These are phyloP conservation scores for Trachops cirrhosus DNA, from an alignment of 2,797 vertebrate species.

Conservation along the genomic window DNA sequence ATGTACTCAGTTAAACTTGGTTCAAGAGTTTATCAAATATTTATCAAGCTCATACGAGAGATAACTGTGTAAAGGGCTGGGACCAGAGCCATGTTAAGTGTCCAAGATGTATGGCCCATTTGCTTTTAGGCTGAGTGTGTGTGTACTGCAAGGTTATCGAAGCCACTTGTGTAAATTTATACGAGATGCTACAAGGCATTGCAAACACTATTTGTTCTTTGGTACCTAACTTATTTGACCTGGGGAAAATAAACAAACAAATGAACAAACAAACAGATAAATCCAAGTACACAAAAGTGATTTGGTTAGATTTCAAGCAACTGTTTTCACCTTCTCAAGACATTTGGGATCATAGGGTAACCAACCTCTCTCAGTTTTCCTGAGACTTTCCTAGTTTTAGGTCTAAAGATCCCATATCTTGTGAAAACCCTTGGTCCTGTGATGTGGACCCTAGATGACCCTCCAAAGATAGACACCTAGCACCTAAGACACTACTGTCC, in stretches of 20 bases:
- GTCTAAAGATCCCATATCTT: not conserved
- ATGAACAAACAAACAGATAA: not conserved
- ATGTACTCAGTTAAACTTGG: slow-evolving; percentile 13
- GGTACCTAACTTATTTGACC: not conserved
- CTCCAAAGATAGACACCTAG: not conserved
- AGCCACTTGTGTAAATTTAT: not conserved
- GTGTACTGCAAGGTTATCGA: not conserved
- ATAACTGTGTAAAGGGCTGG: not conserved
- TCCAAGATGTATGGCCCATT: not conserved
- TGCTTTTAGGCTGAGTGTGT: not conserved
- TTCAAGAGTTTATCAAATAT: not conserved
- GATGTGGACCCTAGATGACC: not conserved
- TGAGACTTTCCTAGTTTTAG: not conserved
- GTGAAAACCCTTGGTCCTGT: not conserved
- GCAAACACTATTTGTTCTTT: not conserved
- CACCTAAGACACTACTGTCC: not conserved
- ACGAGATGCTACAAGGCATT: not conserved
- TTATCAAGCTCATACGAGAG: not conserved
- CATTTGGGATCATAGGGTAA: not conserved
- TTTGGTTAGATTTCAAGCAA: not conserved
- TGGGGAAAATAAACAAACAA: not conserved
- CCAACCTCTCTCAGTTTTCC: not conserved
- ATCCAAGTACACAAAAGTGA: not conserved
- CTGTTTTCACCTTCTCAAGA: not conserved
- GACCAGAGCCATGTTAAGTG: not conserved